Evolutionary conservation across 2,888 invertebrate species (phyloP).

Genomic region (Leptinotarsa peninsularis): DNA sequence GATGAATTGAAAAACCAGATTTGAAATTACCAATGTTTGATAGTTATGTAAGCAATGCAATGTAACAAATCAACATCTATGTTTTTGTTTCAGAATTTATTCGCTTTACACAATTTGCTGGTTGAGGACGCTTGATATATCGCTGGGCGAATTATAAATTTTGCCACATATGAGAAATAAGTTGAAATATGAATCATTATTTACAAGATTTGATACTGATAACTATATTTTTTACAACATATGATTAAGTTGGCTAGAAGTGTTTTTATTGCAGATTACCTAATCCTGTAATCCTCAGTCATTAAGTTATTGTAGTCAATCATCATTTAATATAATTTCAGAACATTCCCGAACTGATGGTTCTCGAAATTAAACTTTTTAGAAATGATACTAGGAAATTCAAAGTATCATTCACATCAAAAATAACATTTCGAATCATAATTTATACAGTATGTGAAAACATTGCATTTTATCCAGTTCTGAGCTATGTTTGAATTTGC

Average conservation of each 20-base stretch:
- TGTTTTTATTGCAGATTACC: not conserved
- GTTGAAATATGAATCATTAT: not conserved
- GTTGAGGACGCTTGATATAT: conserved; percentile 57
- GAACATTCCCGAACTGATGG: too few species aligned
- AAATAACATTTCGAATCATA: too few species aligned
- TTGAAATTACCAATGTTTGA: not conserved
- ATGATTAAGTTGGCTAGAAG: not conserved
- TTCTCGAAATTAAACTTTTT: too few species aligned
- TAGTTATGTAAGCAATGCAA: not conserved
- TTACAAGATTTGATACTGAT: conserved; percentile 4
- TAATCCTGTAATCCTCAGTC: not conserved
- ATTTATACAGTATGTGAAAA: too few species aligned
- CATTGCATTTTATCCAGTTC: too few species aligned
- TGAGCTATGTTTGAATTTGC: too few species aligned
- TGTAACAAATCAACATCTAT: conserved; percentile 8
- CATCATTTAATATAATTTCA: too few species aligned
- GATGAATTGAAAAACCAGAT: not conserved
- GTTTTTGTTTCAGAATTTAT: conserved; percentile 66
- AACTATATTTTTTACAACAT: not conserved
- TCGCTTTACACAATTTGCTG: conserved; percentile 67
- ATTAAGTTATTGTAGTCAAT: too few species aligned
- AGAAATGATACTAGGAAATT: too few species aligned
- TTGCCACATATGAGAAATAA: not conserved
- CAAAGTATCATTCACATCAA: too few species aligned
- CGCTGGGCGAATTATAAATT: not conserved